A percentile compares a stretch with the other conserved stretches of the same genome.
Evolutionary conservation across 2,113 vertebrate species (phyloP).

Genomic region (Mus spicilegus): DNA sequence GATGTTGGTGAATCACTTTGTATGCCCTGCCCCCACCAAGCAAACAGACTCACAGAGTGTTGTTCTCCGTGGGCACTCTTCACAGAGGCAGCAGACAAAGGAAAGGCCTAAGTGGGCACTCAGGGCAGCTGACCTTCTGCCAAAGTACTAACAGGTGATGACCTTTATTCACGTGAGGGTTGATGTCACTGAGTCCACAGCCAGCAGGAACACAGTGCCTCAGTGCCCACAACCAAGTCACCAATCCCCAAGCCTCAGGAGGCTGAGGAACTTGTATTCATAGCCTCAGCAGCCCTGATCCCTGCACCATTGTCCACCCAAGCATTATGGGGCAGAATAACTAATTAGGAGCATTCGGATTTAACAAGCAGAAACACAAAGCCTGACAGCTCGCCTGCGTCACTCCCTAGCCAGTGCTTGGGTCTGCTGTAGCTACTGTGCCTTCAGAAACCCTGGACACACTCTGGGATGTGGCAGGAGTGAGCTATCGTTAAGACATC

Average conservation of each 20-base stretch:
- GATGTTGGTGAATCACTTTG: conserved; percentile 61
- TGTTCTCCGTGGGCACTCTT: conserved; percentile 59
- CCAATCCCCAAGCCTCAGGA: conserved; percentile 58
- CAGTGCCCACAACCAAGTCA: conserved; percentile 58
- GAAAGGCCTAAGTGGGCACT: conserved; percentile 68
- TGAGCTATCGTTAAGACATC: conserved; percentile 83
- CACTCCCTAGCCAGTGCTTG: conserved; percentile 66
- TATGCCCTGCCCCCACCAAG: conserved; percentile 21
- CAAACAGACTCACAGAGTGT: conserved; percentile 51
- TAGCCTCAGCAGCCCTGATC: conserved; percentile 63
- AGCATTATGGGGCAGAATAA: conserved; percentile 81
- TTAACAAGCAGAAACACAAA: conserved; percentile 92
- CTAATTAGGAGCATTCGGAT: conserved; percentile 91
- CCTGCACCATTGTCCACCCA: conserved; percentile 63
- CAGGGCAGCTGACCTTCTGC: conserved; percentile 78
- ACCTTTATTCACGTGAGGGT: conserved; percentile 65
- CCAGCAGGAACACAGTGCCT: conserved; percentile 61
- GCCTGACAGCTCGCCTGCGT: conserved; percentile 89
- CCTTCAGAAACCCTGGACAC: conserved; percentile 45
- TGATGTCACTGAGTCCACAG: conserved; percentile 68
- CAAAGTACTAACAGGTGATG: conserved; percentile 76
- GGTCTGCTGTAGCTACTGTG: conserved; percentile 28
- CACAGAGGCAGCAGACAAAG: conserved; percentile 68
- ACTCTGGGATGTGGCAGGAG: conserved; percentile 68
- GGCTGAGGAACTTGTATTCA: conserved; percentile 71